Base-by-base conservation (phyloP, 2,888 invertebrate species). In the Andrena hattorfiana region DNA sequence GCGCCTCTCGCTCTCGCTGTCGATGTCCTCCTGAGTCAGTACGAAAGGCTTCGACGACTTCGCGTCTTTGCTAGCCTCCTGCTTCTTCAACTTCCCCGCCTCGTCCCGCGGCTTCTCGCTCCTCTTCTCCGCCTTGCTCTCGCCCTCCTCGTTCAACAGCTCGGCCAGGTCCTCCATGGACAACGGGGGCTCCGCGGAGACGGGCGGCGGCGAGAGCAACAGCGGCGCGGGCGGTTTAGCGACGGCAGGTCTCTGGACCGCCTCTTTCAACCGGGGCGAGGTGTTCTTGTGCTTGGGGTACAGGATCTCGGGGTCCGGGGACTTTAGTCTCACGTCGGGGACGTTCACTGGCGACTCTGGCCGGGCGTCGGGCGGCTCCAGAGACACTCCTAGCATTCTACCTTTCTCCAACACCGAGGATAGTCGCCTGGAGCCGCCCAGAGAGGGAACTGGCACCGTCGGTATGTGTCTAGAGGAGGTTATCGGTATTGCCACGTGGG, bases 111-210 rank as follows among this genome's bases (percentile, higher is more conserved):
- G 16, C 5, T 7, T 75, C 6, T 80, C 82, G 6, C 2, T 28
- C 20, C 71, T 80, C 23, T 80, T 85, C 16, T 86, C 83, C 10
- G 10, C 0, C 1, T 80, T 84, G 6, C 20, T 64, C 0, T 81
- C 81, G 32, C 23, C 59, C 16, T 80, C 85, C 90, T 95, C 90
- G 77, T 92, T 85, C 83, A 94, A 75, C 13, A 93, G 84, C 59
- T 93, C 93, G 1, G 92, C 92, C 28, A 94, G 48, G 71, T 94
- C 94, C 67, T 93, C 93, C 51, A 89, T 90, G 1, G 94, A 92
- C 3, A 94, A 84, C 1, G 94, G 94, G 4, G 93, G 93, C 48
- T 91, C 90, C 0, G 90, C 91, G 0, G 90, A 89, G 0, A 91
- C 88, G 0, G 91, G 89, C 2, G 91, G 92, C 2, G 92, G 91